Evolutionary conservation across 53 echinoderm and acorn worm species (phyloP), one percentile per base, ranked within the genome.

Genomic region (Luidia sarsii): DNA sequence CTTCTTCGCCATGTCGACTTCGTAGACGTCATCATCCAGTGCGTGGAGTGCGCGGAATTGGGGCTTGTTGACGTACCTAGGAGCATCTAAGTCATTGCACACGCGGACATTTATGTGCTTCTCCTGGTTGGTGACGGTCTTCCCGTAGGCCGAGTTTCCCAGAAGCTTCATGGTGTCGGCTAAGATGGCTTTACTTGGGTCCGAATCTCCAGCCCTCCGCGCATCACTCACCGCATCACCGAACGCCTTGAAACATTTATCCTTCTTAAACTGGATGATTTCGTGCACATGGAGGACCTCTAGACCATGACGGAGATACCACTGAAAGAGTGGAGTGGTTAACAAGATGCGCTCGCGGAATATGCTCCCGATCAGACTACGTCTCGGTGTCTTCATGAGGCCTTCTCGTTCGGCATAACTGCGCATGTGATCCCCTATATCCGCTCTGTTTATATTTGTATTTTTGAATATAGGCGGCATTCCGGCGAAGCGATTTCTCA

Each of bases 121-220:
- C 37, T 82, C 82, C 37, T 82, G 66, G 34, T 82, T 67, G 21
- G 82, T 68, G 13, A 52, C 68, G 20, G 82, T 82, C 52, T 51
- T 65, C 13, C 81, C 81, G 32, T 80, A 83, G 7, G 84, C 49
- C 6, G 77, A 77, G 45, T 86, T 86, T 0, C 67, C 84, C 15
- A 71, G 55, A 3, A 72, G 35, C 48, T 84, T 82, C 68, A 83
- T 71, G 3, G 62, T 83, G 55, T 75, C 85, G 1, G 85, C 85
- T 8, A 85, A 23, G 27, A 41, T 37, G 49, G 77, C 56, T 33
- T 86, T 75, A n/a, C 28, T 16, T 4, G 61, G 60, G 60, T 87
- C 81, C 1, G 2, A 24, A 53, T 81, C 72, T 6, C 87, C 71
- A 0, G 37, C 67, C 10, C 75, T 37, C 18, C 75, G 18, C 2